phyloP scores from a whole-genome alignment of 2,113 vertebrate species.

The Chaetops frenatus region DNA sequence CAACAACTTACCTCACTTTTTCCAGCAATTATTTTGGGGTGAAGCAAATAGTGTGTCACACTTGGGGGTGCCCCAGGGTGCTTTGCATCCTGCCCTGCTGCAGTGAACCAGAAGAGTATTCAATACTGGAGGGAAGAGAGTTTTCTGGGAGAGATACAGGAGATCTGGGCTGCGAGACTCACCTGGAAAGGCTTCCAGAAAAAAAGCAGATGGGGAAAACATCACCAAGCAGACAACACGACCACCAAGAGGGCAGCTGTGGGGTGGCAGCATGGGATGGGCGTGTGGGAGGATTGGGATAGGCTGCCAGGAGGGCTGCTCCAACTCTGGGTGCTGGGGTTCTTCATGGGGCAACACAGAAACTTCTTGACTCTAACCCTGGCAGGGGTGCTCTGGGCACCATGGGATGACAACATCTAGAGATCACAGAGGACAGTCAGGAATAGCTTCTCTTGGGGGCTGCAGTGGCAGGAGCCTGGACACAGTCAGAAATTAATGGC shows the following conservation, averaged over 20 bases:
- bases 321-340: neutral
- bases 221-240: neutral
- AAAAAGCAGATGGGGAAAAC: neutral
- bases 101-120: neutral
- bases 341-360: neutral
- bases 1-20: neutral
- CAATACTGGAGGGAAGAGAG: neutral
- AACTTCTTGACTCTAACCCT: neutral
- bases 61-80: neutral
- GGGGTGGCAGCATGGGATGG: neutral
- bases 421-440: neutral
- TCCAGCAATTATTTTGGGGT: neutral
- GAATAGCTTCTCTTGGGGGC: neutral
- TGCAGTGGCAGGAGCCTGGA: neutral
- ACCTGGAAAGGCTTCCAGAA: neutral
- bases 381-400: neutral
- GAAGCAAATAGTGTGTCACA: neutral
- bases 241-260: neutral
- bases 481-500: neutral
- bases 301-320: neutral
- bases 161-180: neutral
- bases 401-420: neutral
- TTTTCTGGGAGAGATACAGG: neutral
- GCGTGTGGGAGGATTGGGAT: fast-evolving
- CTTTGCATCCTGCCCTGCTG: neutral